phyloP scores from a whole-genome alignment of 2,797 vertebrate genomes.

The Typhlichthys subterraneus region DNA sequence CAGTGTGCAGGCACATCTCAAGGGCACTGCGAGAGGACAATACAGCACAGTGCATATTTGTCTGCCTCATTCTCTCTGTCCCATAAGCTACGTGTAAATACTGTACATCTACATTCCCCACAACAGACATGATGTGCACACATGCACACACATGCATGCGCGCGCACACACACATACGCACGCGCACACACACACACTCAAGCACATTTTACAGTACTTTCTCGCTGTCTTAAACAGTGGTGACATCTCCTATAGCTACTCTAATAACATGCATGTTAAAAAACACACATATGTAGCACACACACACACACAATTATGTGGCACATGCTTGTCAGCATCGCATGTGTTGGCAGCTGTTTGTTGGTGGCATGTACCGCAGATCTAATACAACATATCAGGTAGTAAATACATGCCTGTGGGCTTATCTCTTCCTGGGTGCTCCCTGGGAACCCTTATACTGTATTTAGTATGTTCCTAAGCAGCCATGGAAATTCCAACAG shows the following conservation, averaged over 20 bases:
- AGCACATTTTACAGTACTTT: too few relatives aligned
- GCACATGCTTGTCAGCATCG: constrained; percentile 33
- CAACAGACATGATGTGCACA: too few relatives aligned
- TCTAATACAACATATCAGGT: constrained; percentile 61
- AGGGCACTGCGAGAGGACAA: not conserved
- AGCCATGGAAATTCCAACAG: constrained; percentile 28
- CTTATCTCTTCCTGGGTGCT: constrained; percentile 51
- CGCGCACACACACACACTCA: not conserved
- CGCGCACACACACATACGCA: too few relatives aligned
- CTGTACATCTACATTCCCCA: too few relatives aligned
- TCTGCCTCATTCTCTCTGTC: too few relatives aligned
- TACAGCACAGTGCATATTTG: not conserved
- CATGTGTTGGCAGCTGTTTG: constrained; percentile 64
- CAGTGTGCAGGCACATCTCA: not conserved
- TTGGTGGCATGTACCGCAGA: constrained; percentile 38
- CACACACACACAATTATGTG: constrained; percentile 5
- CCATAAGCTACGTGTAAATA: too few relatives aligned
- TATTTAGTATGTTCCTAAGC: constrained; percentile 58
- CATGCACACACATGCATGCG: too few relatives aligned
- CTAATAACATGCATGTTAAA: too few relatives aligned
- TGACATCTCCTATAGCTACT: too few relatives aligned
- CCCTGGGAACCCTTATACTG: constrained; percentile 57
- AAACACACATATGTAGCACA: too few relatives aligned
- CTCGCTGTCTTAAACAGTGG: too few relatives aligned
- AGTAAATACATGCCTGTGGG: constrained; percentile 51